A percentile compares a stretch with the other conserved stretches of the same genome.
Conservation (phyloP, 2,888 invertebrate species). For the Osmoderma eremita region DNA sequence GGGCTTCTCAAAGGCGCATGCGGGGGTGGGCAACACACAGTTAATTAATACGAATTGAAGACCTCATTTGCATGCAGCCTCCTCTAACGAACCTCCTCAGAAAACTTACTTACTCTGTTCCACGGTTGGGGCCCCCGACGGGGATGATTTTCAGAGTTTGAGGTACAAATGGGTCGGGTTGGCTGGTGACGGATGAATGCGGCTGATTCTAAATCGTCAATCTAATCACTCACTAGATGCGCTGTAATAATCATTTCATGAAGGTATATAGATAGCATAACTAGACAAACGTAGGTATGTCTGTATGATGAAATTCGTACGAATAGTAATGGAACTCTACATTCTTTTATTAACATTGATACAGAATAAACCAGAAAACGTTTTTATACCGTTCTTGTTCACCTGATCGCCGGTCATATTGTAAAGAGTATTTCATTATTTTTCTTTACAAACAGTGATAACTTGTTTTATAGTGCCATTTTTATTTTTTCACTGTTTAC, state of each 20-base stretch:
- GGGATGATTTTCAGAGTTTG: constrained; percentile 35
- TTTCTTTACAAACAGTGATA: no score
- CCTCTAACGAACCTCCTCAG: constrained; percentile 50
- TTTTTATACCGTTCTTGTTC: no score
- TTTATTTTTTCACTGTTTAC: no score
- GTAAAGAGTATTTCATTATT: no score
- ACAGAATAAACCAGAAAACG: no score
- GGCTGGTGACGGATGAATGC: constrained; percentile 17
- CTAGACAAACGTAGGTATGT: no score
- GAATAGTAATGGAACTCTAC: no score
- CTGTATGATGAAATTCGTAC: no score
- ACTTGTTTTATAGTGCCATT: no score
- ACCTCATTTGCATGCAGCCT: constrained; percentile 58
- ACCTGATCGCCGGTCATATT: no score
- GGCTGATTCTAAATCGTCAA: constrained; percentile 38
- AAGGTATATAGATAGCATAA: background rate
- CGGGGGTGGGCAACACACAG: constrained; percentile 55
- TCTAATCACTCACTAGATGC: constrained; percentile 40
- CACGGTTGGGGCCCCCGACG: constrained; percentile 26
- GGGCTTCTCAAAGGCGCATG: constrained; percentile 55
- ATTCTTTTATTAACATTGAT: no score
- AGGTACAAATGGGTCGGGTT: constrained; percentile 21
- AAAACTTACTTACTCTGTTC: constrained; percentile 43
- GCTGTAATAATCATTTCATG: constrained; percentile 32
- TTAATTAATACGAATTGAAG: constrained; percentile 61